Conservation (phyloP, 2,113 vertebrate species). For the Cephalophus harveyi region DNA sequence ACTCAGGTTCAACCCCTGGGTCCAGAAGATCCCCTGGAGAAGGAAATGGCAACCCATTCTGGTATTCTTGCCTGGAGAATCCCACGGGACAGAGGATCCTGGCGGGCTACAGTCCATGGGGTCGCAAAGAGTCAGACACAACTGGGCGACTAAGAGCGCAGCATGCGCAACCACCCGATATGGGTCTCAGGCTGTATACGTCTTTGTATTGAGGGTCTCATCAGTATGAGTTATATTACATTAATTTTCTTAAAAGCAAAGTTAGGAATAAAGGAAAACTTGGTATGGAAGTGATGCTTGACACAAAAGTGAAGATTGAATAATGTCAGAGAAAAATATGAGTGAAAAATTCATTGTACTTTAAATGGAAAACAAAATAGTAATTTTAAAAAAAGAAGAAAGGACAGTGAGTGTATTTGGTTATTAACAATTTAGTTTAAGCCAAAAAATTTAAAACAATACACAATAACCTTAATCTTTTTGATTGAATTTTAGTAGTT, state of each 20-base stretch:
- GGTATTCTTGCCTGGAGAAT: neutral
- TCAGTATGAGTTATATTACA: neutral
- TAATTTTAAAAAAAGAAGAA: neutral
- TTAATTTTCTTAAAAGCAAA: neutral
- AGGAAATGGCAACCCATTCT: neutral
- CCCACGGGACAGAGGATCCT: neutral
- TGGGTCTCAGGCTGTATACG: neutral
- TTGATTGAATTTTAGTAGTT: neutral
- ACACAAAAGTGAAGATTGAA: neutral
- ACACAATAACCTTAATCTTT: neutral
- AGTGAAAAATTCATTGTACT: neutral
- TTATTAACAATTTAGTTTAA: neutral
- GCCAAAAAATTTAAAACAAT: neutral
- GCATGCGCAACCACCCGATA: neutral
- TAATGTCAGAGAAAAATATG: neutral
- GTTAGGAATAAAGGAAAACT: neutral
- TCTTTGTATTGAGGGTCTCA: neutral
- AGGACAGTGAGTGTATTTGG: neutral
- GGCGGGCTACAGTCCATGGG: neutral
- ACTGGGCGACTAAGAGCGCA: accelerated
- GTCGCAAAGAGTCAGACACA: neutral
- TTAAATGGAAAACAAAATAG: neutral
- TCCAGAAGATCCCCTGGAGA: neutral
- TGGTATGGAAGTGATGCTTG: neutral
- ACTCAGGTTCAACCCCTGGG: neutral